Evolutionary conservation across 1,140 invertebrate genomes (phyloP), one percentile per base, ranked within the genome.

Genomic region (Camponotus vicinus): DNA sequence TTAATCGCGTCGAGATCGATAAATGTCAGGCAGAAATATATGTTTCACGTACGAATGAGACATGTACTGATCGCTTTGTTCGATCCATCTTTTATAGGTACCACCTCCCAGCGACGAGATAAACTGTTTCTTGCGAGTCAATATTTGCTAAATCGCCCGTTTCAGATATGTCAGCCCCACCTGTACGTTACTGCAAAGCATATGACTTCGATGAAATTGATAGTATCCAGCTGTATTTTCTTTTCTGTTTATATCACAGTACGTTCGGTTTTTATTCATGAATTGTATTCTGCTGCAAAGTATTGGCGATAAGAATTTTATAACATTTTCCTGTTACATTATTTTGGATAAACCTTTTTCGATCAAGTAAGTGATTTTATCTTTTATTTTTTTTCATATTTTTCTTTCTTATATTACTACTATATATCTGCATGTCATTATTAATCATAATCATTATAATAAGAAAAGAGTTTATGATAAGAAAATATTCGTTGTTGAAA

Each of bases 121-220:
- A 73, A 70, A 82, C 34, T 57, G 49, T 32, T 49, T 32, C 27
- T 75, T 49, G 13, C 4, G 55, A 75, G 55, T 83, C 55, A 75
- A 63, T 83, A 75, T 75, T 83, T 83, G 52, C 40, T 73, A 83
- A 83, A 63, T 75, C n/a, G 70, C 49, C 21, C 45, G 32, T 75
- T 75, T 83, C 40, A 32, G 37, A 75, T 71, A 71, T 73, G 55
- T 82, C 55, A 59, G n/a, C 32, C 13, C 18, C 55, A 73, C 21
- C 27, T 73, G 67, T 21, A 21, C 37, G 42, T 73, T 73, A 61
- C 55, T 59, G 76, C 11, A 15, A 15, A 49, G n/a, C 37, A n/a
- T 32, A 18, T 45, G 32, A 45, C 32, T 82, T 83, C 32, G 73
- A 63, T 73, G 27, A 73, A 83, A 75, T 73, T 49, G 27, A 80